phyloP scores from a whole-genome alignment of 1,140 invertebrate genomes.

The Rhopalosiphum padi region DNA sequence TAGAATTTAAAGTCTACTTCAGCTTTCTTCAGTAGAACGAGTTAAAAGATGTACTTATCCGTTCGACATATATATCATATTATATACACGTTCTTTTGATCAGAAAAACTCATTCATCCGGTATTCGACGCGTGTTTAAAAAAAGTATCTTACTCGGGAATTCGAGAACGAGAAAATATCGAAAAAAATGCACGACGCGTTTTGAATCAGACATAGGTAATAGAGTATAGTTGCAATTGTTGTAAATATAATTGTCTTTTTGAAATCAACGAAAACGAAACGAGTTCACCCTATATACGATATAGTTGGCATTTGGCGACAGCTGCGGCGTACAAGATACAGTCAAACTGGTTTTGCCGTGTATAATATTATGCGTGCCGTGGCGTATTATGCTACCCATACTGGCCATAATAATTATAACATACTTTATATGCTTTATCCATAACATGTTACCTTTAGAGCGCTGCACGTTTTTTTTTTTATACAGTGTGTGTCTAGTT shows the following conservation, averaged over 20 bases:
- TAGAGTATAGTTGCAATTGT: no score
- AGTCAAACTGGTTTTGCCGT: background rate
- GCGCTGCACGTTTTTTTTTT: background rate
- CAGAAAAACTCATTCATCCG: no score
- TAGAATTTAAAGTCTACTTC: no score
- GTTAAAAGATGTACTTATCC: no score
- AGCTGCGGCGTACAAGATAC: background rate
- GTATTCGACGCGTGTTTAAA: no score
- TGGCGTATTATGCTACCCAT: background rate
- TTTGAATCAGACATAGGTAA: no score
- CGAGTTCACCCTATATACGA: background rate
- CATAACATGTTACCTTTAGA: background rate
- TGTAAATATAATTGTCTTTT: background rate
- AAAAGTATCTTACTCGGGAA: no score
- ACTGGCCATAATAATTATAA: background rate
- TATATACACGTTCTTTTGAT: no score
- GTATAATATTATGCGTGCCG: background rate
- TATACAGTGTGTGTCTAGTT: background rate
- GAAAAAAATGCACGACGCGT: no score
- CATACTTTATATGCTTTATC: background rate
- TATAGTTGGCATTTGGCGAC: background rate
- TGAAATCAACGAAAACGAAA: background rate
- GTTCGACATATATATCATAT: no score
- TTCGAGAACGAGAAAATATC: no score
- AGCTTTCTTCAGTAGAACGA: no score